A percentile compares a stretch with the other conserved stretches of the same genome.
phyloP scores from a whole-genome alignment of 2,888 invertebrate species.

The Metellina segmentata region DNA sequence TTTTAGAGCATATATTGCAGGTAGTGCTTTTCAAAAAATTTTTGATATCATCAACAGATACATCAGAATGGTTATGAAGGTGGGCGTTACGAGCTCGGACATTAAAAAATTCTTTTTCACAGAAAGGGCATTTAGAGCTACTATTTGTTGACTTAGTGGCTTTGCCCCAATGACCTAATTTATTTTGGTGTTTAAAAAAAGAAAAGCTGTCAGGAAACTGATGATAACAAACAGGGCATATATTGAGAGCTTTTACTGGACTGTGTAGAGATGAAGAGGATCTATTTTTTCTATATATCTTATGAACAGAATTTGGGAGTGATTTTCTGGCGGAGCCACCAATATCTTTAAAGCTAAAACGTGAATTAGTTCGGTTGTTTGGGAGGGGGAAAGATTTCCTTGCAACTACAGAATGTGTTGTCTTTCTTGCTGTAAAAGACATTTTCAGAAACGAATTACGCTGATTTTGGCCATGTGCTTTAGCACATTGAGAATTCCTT shows the following conservation, averaged over 20 bases:
- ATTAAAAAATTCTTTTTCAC: constrained; percentile 62
- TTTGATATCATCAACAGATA: constrained; percentile 45
- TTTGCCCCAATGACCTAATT: constrained; percentile 70
- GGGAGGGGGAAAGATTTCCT: constrained; percentile 44
- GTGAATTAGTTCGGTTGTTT: not conserved
- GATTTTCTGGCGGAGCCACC: constrained; percentile 56
- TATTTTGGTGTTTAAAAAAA: constrained; percentile 67
- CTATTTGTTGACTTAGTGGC: constrained; percentile 57
- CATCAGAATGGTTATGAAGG: constrained; percentile 62
- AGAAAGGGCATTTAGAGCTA: constrained; percentile 71
- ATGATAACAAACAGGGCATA: constrained; percentile 70
- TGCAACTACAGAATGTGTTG: constrained; percentile 32
- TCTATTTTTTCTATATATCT: not conserved
- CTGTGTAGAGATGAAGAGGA: not conserved
- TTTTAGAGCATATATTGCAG: constrained; percentile 63
- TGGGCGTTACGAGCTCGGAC: constrained; percentile 64
- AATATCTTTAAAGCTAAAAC: not conserved
- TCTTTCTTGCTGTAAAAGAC: constrained; percentile 49
- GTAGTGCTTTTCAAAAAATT: constrained; percentile 67
- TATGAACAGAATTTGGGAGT: not conserved
- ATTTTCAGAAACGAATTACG: not conserved
- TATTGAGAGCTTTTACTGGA: constrained; percentile 13
- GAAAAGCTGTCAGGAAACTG: constrained; percentile 55
- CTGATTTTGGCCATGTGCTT: not conserved
- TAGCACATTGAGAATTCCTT: constrained; percentile 51